Evolutionary conservation across 2,888 invertebrate species (phyloP).

Genomic region (Vandiemenella viatica): DNA sequence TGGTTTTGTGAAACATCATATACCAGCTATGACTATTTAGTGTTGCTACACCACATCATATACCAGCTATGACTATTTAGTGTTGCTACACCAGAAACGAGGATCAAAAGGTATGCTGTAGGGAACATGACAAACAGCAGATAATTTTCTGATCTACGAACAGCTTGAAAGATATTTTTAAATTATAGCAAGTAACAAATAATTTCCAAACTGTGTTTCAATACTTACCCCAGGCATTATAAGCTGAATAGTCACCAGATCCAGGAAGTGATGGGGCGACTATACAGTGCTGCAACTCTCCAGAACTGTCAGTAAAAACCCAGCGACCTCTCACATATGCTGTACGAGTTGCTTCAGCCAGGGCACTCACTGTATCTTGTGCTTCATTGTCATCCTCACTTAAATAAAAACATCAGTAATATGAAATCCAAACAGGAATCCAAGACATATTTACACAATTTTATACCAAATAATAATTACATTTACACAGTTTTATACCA

Average conservation of each 20-base stretch:
- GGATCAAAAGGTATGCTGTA: no score
- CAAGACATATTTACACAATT: no score
- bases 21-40: no score
- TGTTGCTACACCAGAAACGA: no score
- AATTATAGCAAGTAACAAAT: no score
- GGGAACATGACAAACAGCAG: no score
- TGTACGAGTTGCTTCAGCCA: conserved; percentile 62
- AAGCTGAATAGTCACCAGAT: conserved; percentile 70
- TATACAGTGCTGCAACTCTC: conserved; percentile 57
- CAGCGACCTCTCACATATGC: conserved; percentile 67
- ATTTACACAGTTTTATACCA: neutral
- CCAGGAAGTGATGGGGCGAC: conserved; percentile 72
- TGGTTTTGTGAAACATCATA: no score
- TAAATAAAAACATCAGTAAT: neutral
- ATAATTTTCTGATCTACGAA: no score
- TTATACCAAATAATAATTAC: neutral
- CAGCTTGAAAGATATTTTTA: no score
- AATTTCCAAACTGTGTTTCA: no score
- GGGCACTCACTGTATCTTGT: conserved; percentile 35
- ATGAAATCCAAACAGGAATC: neutral
- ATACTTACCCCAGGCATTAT: conserved; percentile 54
- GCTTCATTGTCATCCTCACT: conserved; percentile 15
- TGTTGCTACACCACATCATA: no score
- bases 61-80: no score
- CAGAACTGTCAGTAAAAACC: conserved; percentile 51